Conservation (phyloP, 2,797 vertebrate genomes). For the Malacoraja senta region DNA sequence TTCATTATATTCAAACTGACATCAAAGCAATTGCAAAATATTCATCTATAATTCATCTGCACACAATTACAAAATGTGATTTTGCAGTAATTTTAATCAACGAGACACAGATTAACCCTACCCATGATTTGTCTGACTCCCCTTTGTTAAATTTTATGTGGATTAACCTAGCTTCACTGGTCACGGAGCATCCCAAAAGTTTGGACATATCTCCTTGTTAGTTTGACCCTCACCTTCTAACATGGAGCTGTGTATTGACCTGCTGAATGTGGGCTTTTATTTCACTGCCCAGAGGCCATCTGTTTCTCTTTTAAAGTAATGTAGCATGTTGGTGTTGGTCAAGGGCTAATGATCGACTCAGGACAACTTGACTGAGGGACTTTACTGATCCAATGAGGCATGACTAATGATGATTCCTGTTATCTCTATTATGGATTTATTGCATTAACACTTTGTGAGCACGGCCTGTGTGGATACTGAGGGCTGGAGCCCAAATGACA, state of each 20-base stretch:
- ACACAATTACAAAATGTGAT: background rate
- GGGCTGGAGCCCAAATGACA: background rate
- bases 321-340: slow-evolving; percentile 55
- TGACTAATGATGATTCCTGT: slow-evolving; percentile 80
- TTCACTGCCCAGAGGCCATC: slow-evolving; percentile 67
- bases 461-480: background rate
- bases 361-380: slow-evolving; percentile 60
- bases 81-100: background rate
- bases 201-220: slow-evolving; percentile 64
- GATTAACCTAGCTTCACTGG: slow-evolving; percentile 50
- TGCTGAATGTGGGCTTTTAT: slow-evolving; percentile 80
- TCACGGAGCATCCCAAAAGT: slow-evolving; percentile 43
- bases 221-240: slow-evolving; percentile 63
- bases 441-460: slow-evolving; percentile 5
- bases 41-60: slow-evolving; percentile 2
- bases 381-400: slow-evolving; percentile 70
- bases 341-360: slow-evolving; percentile 65
- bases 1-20: background rate
- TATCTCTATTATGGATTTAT: slow-evolving; percentile 58
- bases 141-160: slow-evolving; percentile 43
- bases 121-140: slow-evolving; percentile 43
- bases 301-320: slow-evolving; percentile 78
- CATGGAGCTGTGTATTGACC: slow-evolving; percentile 61
- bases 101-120: background rate
- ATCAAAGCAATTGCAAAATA: background rate